These are phyloP conservation scores for Threskiornis aethiopicus DNA, from an alignment of 2,797 vertebrate species.

Conservation along the genomic window DNA sequence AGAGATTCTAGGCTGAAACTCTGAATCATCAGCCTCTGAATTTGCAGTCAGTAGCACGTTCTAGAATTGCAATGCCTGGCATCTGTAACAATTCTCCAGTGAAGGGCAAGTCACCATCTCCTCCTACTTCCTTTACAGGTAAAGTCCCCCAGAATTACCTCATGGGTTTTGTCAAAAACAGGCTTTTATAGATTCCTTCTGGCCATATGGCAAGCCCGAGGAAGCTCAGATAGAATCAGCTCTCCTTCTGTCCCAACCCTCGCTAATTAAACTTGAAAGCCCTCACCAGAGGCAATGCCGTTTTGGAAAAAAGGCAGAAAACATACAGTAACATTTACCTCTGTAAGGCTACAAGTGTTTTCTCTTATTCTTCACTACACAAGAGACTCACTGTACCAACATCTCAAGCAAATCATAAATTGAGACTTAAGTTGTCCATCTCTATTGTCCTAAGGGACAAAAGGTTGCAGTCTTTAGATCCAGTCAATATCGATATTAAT, in stretches of 20 bases:
- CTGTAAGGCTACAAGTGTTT: background rate
- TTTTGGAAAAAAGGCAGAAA: background rate
- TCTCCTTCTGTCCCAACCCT: background rate
- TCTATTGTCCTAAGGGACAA: background rate
- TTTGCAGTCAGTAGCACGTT: background rate
- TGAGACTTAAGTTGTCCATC: background rate
- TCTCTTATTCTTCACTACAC: background rate
- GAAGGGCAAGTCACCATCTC: background rate
- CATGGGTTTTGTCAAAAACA: background rate
- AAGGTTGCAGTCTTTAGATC: background rate
- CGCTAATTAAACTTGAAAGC: constrained; percentile 2
- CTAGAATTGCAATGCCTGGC: background rate
- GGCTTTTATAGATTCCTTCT: constrained; percentile 3
- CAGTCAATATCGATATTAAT: background rate
- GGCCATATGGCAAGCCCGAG: background rate
- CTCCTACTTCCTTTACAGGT: background rate
- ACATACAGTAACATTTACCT: background rate
- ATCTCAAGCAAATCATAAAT: background rate
- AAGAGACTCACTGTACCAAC: background rate
- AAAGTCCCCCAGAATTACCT: background rate
- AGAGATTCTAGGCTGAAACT: background rate
- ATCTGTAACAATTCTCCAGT: background rate
- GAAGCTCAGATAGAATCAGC: background rate
- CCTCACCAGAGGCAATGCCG: background rate
- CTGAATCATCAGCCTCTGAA: background rate